Conservation (phyloP, 2,888 invertebrate species). For the Xestia xanthographa region DNA sequence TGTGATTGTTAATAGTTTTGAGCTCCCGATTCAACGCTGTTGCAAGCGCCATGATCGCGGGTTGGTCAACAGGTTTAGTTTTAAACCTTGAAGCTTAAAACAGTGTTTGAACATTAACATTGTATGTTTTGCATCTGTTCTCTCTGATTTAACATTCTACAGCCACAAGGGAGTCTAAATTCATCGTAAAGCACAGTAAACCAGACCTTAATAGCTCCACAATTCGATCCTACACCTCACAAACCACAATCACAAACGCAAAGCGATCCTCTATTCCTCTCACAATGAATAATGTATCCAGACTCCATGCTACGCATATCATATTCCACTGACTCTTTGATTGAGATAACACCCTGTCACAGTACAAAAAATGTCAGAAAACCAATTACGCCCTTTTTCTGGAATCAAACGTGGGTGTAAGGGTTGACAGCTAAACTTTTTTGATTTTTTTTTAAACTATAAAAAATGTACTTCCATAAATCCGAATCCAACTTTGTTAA, state of each 20-base stretch:
- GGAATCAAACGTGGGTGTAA: background rate
- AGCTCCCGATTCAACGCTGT: too few species aligned
- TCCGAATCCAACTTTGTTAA: too few species aligned
- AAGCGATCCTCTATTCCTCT: background rate
- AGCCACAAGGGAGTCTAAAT: background rate
- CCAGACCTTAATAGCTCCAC: background rate
- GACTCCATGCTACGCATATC: conserved; percentile 37
- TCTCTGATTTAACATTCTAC: background rate
- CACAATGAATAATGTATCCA: conserved; percentile 56
- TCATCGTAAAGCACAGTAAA: background rate
- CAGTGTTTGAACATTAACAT: too few species aligned
- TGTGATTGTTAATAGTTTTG: too few species aligned
- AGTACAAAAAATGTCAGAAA: background rate
- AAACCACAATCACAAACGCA: conserved; percentile 30
- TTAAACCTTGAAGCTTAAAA: too few species aligned
- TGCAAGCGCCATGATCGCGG: too few species aligned
- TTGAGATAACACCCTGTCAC: conserved; percentile 47
- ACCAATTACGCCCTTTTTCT: background rate
- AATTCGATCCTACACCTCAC: conserved; percentile 2
- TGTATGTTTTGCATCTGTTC: background rate
- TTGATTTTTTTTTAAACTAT: too few species aligned
- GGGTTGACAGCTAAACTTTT: background rate
- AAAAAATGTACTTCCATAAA: too few species aligned
- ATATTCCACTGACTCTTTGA: conserved; percentile 54
- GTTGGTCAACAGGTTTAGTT: too few species aligned